These are phyloP conservation scores for Tokudaia tokunoshimensis DNA, from an alignment of 2,797 vertebrate genomes.

Conservation along the genomic window DNA sequence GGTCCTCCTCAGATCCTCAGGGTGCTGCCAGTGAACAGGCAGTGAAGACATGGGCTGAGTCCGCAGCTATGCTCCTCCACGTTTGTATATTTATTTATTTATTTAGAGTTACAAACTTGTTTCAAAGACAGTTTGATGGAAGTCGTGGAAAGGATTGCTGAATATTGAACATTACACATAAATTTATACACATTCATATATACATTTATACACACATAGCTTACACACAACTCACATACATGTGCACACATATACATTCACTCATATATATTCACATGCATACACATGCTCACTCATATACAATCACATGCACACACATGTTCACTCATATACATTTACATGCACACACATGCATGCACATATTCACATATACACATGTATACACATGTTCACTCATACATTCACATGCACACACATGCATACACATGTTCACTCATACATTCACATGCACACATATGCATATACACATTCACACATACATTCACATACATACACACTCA, in stretches of 20 bases:
- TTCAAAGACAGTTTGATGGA: background rate
- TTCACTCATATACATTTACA: too few species aligned
- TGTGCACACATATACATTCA: background rate
- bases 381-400: background rate
- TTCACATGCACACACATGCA: background rate
- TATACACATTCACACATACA: too few species aligned
- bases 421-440: too few species aligned
- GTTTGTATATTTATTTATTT: background rate
- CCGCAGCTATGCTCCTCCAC: background rate
- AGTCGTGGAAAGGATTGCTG: background rate
- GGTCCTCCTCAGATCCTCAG: background rate
- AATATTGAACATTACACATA: background rate
- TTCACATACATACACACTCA: background rate
- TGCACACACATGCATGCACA: background rate
- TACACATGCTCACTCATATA: background rate
- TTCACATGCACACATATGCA: background rate
- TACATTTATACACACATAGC: background rate
- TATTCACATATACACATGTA: background rate
- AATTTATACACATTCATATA: background rate
- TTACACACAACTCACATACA: background rate
- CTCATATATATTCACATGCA: background rate
- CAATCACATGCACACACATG: too few species aligned
- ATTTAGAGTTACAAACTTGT: constrained; percentile 18
- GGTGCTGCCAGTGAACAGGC: background rate
- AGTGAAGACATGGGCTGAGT: background rate